Conservation (phyloP, 2,113 vertebrate species). For the Platichthys flesus region DNA sequence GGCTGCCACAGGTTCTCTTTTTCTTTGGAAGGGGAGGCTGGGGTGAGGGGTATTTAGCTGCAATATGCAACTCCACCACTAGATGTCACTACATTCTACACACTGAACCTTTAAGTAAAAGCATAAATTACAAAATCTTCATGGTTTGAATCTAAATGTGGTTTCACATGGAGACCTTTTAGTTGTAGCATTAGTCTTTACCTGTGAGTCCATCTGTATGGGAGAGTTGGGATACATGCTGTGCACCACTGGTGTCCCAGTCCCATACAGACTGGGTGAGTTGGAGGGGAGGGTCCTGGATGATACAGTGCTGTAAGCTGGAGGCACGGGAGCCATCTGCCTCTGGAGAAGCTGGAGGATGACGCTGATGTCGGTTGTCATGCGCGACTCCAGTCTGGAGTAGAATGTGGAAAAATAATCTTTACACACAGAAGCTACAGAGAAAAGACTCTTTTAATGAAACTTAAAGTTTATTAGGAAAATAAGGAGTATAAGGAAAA, state of each 20-base stretch:
- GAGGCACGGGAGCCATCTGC: conserved; percentile 87
- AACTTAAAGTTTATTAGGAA: too few species aligned
- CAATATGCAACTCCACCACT: too few species aligned
- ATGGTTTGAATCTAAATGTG: too few species aligned
- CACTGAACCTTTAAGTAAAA: too few species aligned
- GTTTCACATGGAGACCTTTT: too few species aligned
- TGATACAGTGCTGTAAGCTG: conserved; percentile 87
- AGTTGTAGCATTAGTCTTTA: conserved; percentile 41
- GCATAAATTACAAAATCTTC: too few species aligned
- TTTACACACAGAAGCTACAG: not conserved
- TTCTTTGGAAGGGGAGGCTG: too few species aligned
- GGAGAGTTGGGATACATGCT: conserved; percentile 67
- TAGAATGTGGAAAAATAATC: not conserved
- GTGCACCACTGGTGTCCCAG: conserved; percentile 74
- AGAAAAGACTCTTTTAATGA: not conserved
- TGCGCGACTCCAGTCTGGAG: conserved; percentile 90
- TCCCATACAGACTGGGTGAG: conserved; percentile 81
- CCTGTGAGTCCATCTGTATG: conserved; percentile 81
- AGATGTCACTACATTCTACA: too few species aligned
- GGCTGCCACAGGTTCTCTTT: too few species aligned
- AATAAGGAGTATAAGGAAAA: not conserved
- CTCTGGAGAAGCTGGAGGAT: conserved; percentile 95
- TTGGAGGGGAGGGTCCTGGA: conserved; percentile 74
- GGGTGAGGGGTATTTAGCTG: too few species aligned
- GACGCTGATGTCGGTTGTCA: conserved; percentile 91